Percentiles rank a stretch among this genome's conserved stretches.
Evolutionary conservation across 2,113 vertebrate genomes (phyloP).

Genomic region (Promerops cafer): DNA sequence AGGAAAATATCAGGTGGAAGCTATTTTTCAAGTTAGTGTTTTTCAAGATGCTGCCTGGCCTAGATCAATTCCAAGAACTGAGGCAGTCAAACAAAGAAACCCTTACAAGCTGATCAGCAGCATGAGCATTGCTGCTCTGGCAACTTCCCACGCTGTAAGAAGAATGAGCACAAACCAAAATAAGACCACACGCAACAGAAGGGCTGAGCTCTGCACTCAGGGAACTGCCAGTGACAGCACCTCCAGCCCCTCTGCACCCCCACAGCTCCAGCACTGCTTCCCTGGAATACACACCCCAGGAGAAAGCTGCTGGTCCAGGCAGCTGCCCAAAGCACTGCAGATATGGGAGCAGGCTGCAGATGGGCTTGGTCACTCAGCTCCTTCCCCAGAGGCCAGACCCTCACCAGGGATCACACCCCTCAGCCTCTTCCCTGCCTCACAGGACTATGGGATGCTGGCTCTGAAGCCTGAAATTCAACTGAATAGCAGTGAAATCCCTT

Average conservation of each 20-base stretch:
- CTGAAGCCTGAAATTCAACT: neutral
- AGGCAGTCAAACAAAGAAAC: constrained; percentile 28
- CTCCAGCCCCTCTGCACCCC: neutral
- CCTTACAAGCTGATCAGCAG: neutral
- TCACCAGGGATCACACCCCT: neutral
- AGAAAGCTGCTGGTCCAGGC: neutral
- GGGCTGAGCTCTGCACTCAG: neutral
- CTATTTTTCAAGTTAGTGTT: constrained; percentile 34
- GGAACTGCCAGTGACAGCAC: neutral
- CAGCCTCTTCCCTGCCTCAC: neutral
- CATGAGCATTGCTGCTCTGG: neutral
- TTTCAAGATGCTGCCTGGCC: constrained; percentile 29
- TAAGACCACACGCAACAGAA: neutral
- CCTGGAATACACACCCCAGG: neutral
- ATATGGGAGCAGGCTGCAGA: neutral
- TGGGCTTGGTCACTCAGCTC: neutral
- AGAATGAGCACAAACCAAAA: neutral
- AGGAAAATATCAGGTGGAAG: constrained; percentile 1
- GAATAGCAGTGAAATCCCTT: neutral
- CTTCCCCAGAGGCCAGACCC: neutral
- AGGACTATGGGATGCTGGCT: neutral
- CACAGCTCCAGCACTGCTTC: neutral
- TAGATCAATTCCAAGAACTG: constrained; percentile 50
- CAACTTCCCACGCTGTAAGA: constrained; percentile 8
- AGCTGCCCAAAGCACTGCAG: neutral